A percentile compares a stretch with the other conserved stretches of the same genome.
Evolutionary conservation across 2,113 vertebrate species (phyloP).

Genomic region (Girardinichthys multiradiatus): DNA sequence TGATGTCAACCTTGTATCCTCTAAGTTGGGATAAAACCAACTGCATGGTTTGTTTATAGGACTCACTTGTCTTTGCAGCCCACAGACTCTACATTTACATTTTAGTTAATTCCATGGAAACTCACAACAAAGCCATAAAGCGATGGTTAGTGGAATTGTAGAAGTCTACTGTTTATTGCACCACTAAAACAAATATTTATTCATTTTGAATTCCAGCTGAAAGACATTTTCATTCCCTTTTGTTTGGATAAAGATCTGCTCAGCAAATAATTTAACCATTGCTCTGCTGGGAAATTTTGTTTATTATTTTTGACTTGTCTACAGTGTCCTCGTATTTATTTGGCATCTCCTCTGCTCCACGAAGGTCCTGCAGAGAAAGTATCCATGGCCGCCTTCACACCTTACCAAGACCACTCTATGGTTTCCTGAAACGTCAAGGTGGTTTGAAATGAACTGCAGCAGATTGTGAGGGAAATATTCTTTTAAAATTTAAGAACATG

Average conservation of each 20-base stretch:
- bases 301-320: background rate
- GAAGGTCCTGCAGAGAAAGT: background rate
- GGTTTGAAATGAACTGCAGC: too few relatives aligned
- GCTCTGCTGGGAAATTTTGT: too few relatives aligned
- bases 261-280: background rate
- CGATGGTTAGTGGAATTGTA: background rate
- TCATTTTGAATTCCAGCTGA: too few relatives aligned
- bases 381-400: background rate
- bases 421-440: background rate
- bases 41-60: slow-evolving; percentile 65
- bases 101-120: slow-evolving; percentile 26
- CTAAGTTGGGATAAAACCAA: background rate
- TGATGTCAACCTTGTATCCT: background rate
- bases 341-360: background rate
- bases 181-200: too few relatives aligned
- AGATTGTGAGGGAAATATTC: background rate
- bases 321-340: background rate
- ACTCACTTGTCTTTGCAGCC: slow-evolving; percentile 28
- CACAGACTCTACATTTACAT: background rate
- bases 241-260: background rate
- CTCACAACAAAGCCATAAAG: slow-evolving; percentile 64
- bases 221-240: too few relatives aligned
- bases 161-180: background rate
- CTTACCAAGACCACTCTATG: background rate
- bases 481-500: background rate